phyloP scores from a whole-genome alignment of 2,113 vertebrate genomes.

The Neotragus pygmaeus region DNA sequence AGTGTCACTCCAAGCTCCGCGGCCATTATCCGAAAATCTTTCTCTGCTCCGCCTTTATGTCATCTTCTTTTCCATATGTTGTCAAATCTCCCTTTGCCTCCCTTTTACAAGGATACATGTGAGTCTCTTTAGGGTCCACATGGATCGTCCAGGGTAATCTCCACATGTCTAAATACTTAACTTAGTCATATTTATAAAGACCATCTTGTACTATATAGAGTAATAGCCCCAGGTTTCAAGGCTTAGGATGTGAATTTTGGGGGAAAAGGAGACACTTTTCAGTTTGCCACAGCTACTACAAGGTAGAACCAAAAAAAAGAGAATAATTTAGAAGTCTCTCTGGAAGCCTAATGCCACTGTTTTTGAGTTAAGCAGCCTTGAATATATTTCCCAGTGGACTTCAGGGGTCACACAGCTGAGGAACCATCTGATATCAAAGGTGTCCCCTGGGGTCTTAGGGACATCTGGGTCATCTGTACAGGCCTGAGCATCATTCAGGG shows the following conservation, averaged over 20 bases:
- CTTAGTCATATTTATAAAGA: not conserved
- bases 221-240: not conserved
- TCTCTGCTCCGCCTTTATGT: not conserved
- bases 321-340: not conserved
- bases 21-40: not conserved
- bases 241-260: not conserved
- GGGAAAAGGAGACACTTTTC: not conserved
- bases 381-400: not conserved
- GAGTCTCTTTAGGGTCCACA: not conserved
- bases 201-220: not conserved
- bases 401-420: not conserved
- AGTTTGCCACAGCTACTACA: not conserved
- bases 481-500: conserved; percentile 26
- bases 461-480: not conserved
- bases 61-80: not conserved
- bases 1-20: rapidly evolving
- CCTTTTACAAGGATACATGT: not conserved
- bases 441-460: conserved; percentile 10
- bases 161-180: not conserved
- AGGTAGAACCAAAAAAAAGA: not conserved
- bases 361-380: not conserved
- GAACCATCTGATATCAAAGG: not conserved
- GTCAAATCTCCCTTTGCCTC: not conserved
- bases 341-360: not conserved
- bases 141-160: not conserved